A percentile compares a stretch with the other conserved stretches of the same genome.
phyloP scores from a whole-genome alignment of 2,888 invertebrate genomes.

The Ariolimax columbianus region DNA sequence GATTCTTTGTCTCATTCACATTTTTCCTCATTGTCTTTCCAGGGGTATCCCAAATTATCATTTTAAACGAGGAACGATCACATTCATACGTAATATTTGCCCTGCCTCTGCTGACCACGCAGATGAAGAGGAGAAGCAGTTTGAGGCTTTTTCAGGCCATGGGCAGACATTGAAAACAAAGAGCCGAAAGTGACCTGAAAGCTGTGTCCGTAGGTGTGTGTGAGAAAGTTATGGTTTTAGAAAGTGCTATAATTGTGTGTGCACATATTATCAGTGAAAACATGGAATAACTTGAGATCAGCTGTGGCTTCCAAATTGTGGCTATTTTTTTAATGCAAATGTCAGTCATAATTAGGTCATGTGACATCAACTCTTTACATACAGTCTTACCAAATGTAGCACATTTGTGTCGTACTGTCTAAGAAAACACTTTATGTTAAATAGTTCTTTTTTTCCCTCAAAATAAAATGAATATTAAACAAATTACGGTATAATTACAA shows the following conservation, averaged over 20 bases:
- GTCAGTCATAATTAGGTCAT: no score
- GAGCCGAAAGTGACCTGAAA: constrained; percentile 57
- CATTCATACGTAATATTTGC: constrained; percentile 85
- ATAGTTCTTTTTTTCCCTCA: no score
- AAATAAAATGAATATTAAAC: no score
- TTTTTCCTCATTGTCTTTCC: constrained; percentile 45
- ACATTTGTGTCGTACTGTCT: no score
- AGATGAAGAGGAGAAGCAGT: constrained; percentile 80
- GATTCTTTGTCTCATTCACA: background rate
- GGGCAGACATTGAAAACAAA: constrained; percentile 80
- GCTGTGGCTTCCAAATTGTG: no score
- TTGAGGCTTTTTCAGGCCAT: constrained; percentile 89
- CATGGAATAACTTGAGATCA: background rate
- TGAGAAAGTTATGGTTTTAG: background rate
- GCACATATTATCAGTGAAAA: background rate
- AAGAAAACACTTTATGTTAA: no score
- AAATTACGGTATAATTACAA: no score
- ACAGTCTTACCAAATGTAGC: no score
- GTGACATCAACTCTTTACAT: no score
- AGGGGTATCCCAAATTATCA: constrained; percentile 96
- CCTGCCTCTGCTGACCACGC: constrained; percentile 62
- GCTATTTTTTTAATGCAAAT: no score
- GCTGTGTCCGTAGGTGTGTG: no score
- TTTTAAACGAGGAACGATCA: constrained; percentile 89
- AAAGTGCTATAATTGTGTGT: background rate